phyloP scores from a whole-genome alignment of 92 coral and sea anemone species.

The Heteractis magnifica region DNA sequence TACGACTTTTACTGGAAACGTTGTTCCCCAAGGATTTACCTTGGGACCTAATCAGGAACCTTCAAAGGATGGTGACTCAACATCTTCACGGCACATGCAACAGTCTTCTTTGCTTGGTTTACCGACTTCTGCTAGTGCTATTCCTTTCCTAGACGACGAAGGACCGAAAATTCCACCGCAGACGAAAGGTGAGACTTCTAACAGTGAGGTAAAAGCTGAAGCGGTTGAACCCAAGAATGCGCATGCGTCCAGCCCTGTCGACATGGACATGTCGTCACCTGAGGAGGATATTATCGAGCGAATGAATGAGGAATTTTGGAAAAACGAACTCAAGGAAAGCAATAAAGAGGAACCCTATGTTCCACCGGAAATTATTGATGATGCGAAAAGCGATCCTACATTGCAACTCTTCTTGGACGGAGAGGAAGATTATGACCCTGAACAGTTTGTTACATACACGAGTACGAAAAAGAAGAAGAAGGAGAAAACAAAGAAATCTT shows the following conservation, averaged over 20 bases:
- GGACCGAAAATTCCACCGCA: constrained; percentile 19
- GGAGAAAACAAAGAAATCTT: constrained; percentile 34
- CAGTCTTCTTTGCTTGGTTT: constrained; percentile 32
- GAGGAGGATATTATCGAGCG: constrained; percentile 89
- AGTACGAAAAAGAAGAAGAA: constrained; percentile 40
- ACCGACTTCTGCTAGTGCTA: constrained; percentile 26
- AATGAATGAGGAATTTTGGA: constrained; percentile 92
- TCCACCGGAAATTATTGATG: not conserved
- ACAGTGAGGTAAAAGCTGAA: not conserved
- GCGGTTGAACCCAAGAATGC: not conserved
- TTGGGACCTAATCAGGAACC: constrained; percentile 9
- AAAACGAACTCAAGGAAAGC: constrained; percentile 41
- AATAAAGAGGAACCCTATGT: not conserved
- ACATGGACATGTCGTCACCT: constrained; percentile 93
- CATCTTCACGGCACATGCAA: not conserved
- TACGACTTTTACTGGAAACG: not conserved
- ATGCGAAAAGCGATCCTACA: constrained; percentile 29
- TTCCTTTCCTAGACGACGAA: constrained; percentile 38
- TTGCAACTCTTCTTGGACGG: constrained; percentile 5
- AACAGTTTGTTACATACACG: constrained; percentile 20
- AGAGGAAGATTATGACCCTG: constrained; percentile 57
- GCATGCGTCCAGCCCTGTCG: constrained; percentile 52
- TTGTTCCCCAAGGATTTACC: not conserved
- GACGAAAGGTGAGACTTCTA: constrained; percentile 3
- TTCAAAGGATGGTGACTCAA: not conserved